Conservation (phyloP, 2,797 vertebrate genomes). For the Protosalanx chinensis region DNA sequence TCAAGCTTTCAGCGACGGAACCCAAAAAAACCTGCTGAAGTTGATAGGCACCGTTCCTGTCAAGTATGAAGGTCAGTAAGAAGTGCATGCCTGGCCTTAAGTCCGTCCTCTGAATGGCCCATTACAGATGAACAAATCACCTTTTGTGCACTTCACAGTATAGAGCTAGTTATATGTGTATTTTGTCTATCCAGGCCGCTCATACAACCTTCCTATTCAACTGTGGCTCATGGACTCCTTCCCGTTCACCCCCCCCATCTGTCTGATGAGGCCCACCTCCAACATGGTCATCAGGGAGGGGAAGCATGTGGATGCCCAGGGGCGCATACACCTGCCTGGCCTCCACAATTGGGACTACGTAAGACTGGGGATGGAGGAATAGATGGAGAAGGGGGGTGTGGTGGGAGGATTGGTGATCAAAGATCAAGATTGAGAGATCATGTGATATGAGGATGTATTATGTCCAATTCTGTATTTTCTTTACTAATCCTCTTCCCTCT, state of each 20-base stretch:
- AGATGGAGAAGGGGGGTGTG: too few species aligned
- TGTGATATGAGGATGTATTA: not conserved
- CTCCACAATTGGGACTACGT: constrained; percentile 94
- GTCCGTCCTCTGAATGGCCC: not conserved
- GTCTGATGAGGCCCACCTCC: constrained; percentile 84
- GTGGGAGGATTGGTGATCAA: too few species aligned
- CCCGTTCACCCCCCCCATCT: constrained; percentile 94
- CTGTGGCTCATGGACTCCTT: constrained; percentile 96
- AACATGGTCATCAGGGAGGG: constrained; percentile 90
- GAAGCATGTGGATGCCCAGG: constrained; percentile 85
- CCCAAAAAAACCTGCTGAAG: constrained; percentile 90
- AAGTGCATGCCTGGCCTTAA: not conserved
- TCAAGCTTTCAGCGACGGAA: constrained; percentile 87
- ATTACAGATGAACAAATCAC: not conserved
- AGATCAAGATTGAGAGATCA: too few species aligned
- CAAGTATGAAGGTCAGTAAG: constrained; percentile 81
- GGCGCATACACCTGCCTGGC: constrained; percentile 86
- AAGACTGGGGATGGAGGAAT: constrained; percentile 50
- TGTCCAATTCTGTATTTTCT: not conserved
- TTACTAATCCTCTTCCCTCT: not conserved
- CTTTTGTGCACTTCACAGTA: not conserved
- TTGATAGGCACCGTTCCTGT: constrained; percentile 86
- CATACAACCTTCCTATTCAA: constrained; percentile 89
- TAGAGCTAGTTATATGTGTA: not conserved
- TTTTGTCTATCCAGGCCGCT: constrained; percentile 68